Base-by-base conservation (phyloP, 2,113 vertebrate species). In the Rhynchomys soricoides region DNA sequence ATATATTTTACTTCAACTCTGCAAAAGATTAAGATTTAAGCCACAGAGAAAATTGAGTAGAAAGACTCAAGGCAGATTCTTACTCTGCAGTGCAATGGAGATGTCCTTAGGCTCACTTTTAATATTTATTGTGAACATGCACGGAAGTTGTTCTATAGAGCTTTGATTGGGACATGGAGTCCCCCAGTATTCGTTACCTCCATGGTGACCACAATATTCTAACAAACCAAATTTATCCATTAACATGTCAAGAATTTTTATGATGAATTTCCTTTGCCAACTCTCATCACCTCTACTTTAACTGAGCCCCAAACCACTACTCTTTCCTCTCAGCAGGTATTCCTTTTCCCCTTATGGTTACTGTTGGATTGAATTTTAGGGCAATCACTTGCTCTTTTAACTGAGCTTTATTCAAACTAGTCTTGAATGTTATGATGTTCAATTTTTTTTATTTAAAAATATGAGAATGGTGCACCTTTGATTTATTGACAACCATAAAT, bases 271-370 rank as follows among this genome's bases (percentile, higher is more conserved):
- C 29, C 59, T 9, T 4, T 48, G 3, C 2, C 10, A 89, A 43
- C 4, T 9, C 11, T 34, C 55, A 59, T 43, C 52, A 29, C 13
- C 24, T 50, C 16, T 24, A 40, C 6, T 66, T 3, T 29, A 74
- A 3, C 3, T 29, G 19, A 55, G 3, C 24, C 59, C 34, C 0
- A 17, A 10, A 10, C 52, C 17, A 10, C 26, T 12, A 12, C 16
- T 57, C 10, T 19, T 24, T 62, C 9, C 78, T 31, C 22, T n/a
- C 5, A 48, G 8, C 11, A 85, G 3, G 0, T 43, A 16, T n/a
- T 85, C 13, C 17, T 37, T 11, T 57, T 24, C 21, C 11, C 13
- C 2, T 62, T 9, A 3, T 59, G 3, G 8, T n/a, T 50, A 37
- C 9, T 87, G 1, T 45, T 29, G 77, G 22, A 70, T 7, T 71